phyloP scores from a whole-genome alignment of 2,888 invertebrate species.

The Corythucha ciliata region DNA sequence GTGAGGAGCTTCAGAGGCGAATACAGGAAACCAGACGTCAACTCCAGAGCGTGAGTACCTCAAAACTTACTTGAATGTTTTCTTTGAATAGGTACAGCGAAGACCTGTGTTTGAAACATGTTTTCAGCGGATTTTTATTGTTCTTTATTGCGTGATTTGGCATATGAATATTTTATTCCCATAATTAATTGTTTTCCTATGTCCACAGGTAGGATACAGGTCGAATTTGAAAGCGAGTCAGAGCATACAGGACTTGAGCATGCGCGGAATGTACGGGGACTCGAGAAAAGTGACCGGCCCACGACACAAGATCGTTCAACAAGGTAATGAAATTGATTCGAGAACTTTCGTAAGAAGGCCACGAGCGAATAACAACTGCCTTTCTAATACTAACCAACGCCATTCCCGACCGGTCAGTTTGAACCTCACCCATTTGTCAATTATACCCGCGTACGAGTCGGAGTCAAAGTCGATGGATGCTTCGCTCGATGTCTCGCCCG shows the following conservation, averaged over 20 bases:
- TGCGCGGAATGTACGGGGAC: slow-evolving; percentile 41
- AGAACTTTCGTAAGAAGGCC: slow-evolving; percentile 31
- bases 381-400: slow-evolving; percentile 18
- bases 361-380: slow-evolving; percentile 22
- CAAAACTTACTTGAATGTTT: no score
- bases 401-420: slow-evolving; percentile 47
- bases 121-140: no score
- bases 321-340: slow-evolving; percentile 33
- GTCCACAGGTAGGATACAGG: slow-evolving; percentile 59
- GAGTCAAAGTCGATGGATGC: slow-evolving; percentile 39
- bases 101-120: no score
- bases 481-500: slow-evolving; percentile 74
- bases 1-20: slow-evolving; percentile 71
- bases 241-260: slow-evolving; percentile 75
- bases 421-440: slow-evolving; percentile 44
- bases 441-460: slow-evolving; percentile 36
- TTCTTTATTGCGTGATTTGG: neutral
- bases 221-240: slow-evolving; percentile 75
- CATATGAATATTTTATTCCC: neutral
- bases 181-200: neutral
- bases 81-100: no score
- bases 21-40: slow-evolving; percentile 77
- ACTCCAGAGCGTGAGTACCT: slow-evolving; percentile 74
- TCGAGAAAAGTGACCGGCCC: slow-evolving; percentile 19
- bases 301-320: slow-evolving; percentile 27